Percentiles rank a stretch among this genome's conserved stretches.
These are phyloP conservation scores for Ptychadena robeensis DNA, from an alignment of 2,797 vertebrate genomes.

Conservation along the genomic window DNA sequence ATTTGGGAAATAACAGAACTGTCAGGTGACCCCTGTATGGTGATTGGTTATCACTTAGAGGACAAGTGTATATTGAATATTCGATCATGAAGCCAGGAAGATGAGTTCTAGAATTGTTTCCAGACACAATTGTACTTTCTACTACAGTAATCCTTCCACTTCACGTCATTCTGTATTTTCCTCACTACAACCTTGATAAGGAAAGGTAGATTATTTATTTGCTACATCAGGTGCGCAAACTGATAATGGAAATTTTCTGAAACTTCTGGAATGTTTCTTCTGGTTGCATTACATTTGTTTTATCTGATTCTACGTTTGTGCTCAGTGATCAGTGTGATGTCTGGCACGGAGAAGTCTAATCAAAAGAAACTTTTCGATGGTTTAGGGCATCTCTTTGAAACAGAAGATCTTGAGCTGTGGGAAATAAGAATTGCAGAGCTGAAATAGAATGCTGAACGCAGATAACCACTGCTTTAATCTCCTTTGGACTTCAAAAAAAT, in stretches of 20 bases:
- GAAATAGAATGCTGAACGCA: slow-evolving; percentile 22
- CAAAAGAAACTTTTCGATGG: slow-evolving; percentile 41
- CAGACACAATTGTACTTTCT: not conserved
- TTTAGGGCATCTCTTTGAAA: slow-evolving; percentile 10
- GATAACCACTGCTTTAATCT: slow-evolving; percentile 53
- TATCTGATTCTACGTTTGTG: slow-evolving; percentile 4
- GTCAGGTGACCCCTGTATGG: not conserved
- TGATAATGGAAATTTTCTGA: slow-evolving; percentile 14
- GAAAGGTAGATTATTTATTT: not conserved
- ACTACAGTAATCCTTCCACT: not conserved
- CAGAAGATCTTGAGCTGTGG: not conserved
- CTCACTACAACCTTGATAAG: not conserved
- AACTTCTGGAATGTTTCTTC: not conserved
- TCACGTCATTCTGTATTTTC: not conserved
- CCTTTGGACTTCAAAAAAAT: slow-evolving; percentile 42
- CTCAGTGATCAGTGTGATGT: slow-evolving; percentile 4
- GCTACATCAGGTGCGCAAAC: not conserved
- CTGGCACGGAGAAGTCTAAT: slow-evolving; percentile 9
- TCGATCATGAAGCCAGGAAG: too few species aligned
- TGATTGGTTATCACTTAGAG: not conserved
- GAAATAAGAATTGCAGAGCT: slow-evolving; percentile 20
- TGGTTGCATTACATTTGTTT: not conserved
- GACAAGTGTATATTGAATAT: not conserved
- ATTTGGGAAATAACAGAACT: not conserved
- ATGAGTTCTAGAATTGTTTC: too few species aligned